These are phyloP conservation scores for Drosophila diplacantha DNA, from an alignment of 2,888 invertebrate species.

Conservation along the genomic window DNA sequence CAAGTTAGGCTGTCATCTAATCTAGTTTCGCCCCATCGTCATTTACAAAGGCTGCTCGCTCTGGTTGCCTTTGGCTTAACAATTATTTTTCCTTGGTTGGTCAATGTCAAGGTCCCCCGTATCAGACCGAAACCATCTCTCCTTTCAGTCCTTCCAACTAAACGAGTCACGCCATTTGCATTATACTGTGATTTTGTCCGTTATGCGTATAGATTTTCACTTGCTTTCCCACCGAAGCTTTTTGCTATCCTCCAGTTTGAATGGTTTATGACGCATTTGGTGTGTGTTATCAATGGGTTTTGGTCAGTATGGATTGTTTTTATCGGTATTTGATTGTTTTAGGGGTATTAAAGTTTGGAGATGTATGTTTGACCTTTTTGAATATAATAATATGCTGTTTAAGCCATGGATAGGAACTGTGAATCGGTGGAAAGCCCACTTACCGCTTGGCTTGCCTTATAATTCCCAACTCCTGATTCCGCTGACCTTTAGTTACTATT, in stretches of 20 bases:
- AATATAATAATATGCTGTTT: not conserved
- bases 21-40: slow-evolving; percentile 1
- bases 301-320: slow-evolving; percentile 7
- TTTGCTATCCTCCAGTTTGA: slow-evolving; percentile 5
- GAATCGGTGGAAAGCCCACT: not conserved
- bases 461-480: not conserved
- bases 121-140: slow-evolving; percentile 1
- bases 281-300: slow-evolving; percentile 4
- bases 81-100: slow-evolving; percentile 13
- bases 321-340: not conserved
- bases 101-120: slow-evolving; percentile 11
- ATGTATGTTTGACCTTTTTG: not conserved
- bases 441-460: no score
- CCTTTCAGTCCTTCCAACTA: slow-evolving; percentile 12
- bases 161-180: slow-evolving; percentile 14
- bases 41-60: not conserved
- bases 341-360: not conserved
- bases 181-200: not conserved
- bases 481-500: not conserved
- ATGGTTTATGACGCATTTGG: slow-evolving; percentile 35
- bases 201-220: not conserved
- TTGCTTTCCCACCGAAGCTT: slow-evolving; percentile 4
- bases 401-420: not conserved
- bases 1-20: slow-evolving; percentile 12
- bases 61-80: not conserved